These are phyloP conservation scores for Eremophila alpestris DNA, from an alignment of 2,797 vertebrate genomes.

Conservation along the genomic window DNA sequence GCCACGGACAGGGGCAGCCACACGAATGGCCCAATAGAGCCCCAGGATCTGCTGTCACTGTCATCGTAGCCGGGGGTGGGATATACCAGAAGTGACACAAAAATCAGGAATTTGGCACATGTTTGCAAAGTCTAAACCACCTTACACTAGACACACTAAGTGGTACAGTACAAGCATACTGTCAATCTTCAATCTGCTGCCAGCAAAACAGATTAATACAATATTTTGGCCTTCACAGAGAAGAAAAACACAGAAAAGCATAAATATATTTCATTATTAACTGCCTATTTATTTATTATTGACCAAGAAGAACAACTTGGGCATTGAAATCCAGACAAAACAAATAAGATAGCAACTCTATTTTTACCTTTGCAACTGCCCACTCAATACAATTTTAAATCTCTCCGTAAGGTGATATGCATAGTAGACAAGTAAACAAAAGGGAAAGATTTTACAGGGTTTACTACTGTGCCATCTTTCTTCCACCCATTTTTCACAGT, in stretches of 20 bases:
- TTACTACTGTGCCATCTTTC: neutral
- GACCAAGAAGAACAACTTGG: constrained; percentile 9
- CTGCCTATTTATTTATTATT: constrained; percentile 31
- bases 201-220: constrained; percentile 48
- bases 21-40: neutral
- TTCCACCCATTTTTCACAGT: neutral
- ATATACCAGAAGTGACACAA: neutral
- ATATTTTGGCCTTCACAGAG: constrained; percentile 21
- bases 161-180: neutral
- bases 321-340: neutral
- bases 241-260: constrained; percentile 27
- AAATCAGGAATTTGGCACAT: neutral
- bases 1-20: neutral
- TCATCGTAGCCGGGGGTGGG: neutral
- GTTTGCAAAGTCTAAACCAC: neutral
- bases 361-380: constrained; percentile 6
- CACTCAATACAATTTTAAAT: constrained; percentile 3
- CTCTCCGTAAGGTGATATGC: neutral
- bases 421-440: constrained; percentile 12
- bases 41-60: neutral
- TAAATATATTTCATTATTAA: constrained; percentile 38
- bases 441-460: neutral
- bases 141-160: neutral
- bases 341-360: neutral
- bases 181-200: constrained; percentile 8